Conservation (phyloP, 2,797 vertebrate genomes). For the Hemibagrus guttatus region DNA sequence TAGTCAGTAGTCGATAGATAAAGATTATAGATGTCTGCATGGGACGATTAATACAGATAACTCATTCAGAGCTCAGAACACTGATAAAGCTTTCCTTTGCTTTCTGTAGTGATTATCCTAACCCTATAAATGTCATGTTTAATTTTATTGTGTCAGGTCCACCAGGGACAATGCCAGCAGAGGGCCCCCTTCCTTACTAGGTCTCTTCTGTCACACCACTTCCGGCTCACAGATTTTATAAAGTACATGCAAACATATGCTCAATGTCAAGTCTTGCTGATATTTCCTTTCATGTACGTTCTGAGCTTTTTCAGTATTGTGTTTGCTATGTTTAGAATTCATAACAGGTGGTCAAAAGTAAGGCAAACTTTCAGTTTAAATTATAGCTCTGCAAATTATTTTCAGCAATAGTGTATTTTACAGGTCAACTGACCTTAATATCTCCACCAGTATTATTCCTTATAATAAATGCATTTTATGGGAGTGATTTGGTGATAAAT, state of each 20-base stretch:
- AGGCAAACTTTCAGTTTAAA: too few species aligned
- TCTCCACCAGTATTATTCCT: background rate
- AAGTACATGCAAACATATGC: too few species aligned
- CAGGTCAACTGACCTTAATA: background rate
- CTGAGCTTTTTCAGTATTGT: too few species aligned
- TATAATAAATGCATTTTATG: background rate
- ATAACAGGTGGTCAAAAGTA: too few species aligned
- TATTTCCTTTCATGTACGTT: background rate
- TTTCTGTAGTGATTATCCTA: background rate
- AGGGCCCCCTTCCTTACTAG: background rate
- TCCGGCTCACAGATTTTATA: too few species aligned
- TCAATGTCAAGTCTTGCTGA: background rate
- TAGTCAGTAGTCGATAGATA: slow-evolving; percentile 59
- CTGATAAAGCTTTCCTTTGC: background rate
- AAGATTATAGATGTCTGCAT: slow-evolving; percentile 46
- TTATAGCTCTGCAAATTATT: too few species aligned
- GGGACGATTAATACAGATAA: slow-evolving; percentile 63
- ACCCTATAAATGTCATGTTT: background rate
- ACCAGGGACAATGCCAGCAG: background rate
- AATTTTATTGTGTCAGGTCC: background rate
- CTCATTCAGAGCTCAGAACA: slow-evolving; percentile 33
- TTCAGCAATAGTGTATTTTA: background rate
- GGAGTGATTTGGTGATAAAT: background rate
- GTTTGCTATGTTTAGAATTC: too few species aligned
- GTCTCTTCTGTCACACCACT: background rate